phyloP scores from a whole-genome alignment of 2,888 invertebrate species.

The Muschampia plurimacula region DNA sequence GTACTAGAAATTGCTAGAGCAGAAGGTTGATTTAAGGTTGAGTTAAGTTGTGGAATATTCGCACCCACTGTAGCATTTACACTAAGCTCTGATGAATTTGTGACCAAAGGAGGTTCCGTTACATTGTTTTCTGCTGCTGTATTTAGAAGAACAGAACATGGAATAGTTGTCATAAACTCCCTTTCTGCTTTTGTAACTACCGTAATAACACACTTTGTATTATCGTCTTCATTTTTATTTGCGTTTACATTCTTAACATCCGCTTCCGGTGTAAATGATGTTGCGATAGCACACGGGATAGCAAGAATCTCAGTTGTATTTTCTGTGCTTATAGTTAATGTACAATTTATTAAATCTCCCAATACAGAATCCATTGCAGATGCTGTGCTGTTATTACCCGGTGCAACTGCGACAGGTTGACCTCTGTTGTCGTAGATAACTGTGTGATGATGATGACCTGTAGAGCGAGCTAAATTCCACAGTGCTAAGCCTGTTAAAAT shows the following conservation, averaged over 20 bases:
- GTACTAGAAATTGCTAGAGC: constrained; percentile 55
- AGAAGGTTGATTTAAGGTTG: constrained; percentile 52
- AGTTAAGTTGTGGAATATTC: constrained; percentile 40
- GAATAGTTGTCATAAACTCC: constrained; percentile 80
- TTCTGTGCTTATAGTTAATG: constrained; percentile 71
- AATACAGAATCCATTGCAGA: constrained; percentile 68
- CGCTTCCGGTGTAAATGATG: constrained; percentile 79
- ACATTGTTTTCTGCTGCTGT: constrained; percentile 80
- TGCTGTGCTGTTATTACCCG: constrained; percentile 67
- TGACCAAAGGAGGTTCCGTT: constrained; percentile 67
- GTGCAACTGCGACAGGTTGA: constrained; percentile 75
- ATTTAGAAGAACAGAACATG: constrained; percentile 76
- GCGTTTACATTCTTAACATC: constrained; percentile 66
- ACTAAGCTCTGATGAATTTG: constrained; percentile 49
- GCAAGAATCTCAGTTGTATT: constrained; percentile 76
- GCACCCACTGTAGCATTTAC: constrained; percentile 48
- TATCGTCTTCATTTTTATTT: constrained; percentile 61
- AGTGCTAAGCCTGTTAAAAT: constrained; percentile 79
- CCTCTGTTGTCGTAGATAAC: constrained; percentile 80
- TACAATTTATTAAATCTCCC: constrained; percentile 76
- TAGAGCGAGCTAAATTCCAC: constrained; percentile 82
- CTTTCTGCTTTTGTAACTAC: constrained; percentile 72
- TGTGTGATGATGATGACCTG: constrained; percentile 72
- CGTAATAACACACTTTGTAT: constrained; percentile 77
- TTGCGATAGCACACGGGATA: constrained; percentile 81